Evolutionary conservation across 1,140 invertebrate species (phyloP).

Genomic region (Drosophila burlai): DNA sequence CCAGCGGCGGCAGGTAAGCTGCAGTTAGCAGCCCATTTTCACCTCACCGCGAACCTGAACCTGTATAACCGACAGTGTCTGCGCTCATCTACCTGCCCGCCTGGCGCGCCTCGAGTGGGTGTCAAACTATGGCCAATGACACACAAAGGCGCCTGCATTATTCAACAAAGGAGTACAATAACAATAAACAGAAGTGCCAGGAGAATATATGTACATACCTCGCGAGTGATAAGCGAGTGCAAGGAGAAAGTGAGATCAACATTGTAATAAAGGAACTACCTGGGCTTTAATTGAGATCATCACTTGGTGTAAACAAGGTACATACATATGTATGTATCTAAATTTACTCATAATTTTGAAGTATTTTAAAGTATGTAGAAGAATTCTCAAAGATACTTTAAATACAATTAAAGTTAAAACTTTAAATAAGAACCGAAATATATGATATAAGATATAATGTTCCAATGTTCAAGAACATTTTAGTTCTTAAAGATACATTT

Average conservation of each 20-base stretch:
- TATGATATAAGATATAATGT: neutral
- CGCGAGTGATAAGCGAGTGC: slow-evolving; percentile 21
- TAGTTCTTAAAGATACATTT: neutral
- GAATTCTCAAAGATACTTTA: no score
- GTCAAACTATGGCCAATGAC: slow-evolving; percentile 50
- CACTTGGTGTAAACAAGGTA: neutral
- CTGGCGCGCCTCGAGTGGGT: slow-evolving; percentile 52
- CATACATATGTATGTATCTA: neutral
- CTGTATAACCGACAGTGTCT: neutral
- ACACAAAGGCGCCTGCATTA: slow-evolving; percentile 48
- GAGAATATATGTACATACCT: neutral
- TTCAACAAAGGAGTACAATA: slow-evolving; percentile 42
- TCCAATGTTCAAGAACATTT: no score
- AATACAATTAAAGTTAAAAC: no score
- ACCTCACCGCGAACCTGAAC: slow-evolving; percentile 17
- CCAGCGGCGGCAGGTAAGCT: slow-evolving; percentile 25
- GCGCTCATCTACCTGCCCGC: slow-evolving; percentile 29
- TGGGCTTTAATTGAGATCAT: neutral
- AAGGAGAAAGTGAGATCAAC: neutral
- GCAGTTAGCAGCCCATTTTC: slow-evolving; percentile 38
- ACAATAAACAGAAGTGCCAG: slow-evolving; percentile 40
- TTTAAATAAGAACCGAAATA: neutral
- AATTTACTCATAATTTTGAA: neutral
- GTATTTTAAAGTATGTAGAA: neutral
- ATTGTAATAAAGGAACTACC: neutral